Evolutionary conservation across 2,797 vertebrate species (phyloP).

Genomic region (Pseudotriccus pelzelni): DNA sequence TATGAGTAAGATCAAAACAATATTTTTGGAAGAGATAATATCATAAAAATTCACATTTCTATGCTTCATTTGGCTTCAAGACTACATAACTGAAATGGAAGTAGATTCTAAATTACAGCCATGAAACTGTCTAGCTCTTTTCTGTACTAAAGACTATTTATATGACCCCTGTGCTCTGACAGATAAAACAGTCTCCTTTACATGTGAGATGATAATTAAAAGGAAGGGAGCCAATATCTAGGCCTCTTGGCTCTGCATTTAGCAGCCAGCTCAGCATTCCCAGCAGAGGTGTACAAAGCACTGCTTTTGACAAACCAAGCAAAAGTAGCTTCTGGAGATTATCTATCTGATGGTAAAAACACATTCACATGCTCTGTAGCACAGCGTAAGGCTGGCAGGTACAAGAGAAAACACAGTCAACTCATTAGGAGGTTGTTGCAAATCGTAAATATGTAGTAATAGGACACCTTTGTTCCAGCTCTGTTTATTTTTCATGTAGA

Average conservation of each 20-base stretch:
- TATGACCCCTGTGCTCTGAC: constrained; percentile 16
- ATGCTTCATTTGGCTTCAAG: constrained; percentile 36
- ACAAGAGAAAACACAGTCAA: background rate
- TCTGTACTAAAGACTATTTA: constrained; percentile 51
- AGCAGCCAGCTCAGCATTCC: constrained; percentile 51
- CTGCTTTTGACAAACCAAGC: background rate
- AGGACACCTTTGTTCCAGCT: background rate
- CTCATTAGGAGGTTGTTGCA: background rate
- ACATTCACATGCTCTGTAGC: background rate
- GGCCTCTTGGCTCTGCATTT: background rate
- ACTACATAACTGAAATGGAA: constrained; percentile 45
- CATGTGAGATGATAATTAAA: constrained; percentile 46
- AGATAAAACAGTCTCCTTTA: constrained; percentile 48
- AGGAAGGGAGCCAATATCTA: constrained; percentile 29
- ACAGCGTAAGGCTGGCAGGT: background rate
- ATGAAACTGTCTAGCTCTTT: constrained; percentile 42
- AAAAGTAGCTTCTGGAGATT: background rate
- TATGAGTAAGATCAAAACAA: constrained; percentile 18
- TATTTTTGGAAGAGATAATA: constrained; percentile 15
- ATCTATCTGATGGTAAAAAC: background rate
- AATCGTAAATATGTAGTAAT: background rate
- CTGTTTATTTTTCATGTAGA: background rate
- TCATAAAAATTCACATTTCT: constrained; percentile 21
- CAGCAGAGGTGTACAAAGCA: constrained; percentile 3
- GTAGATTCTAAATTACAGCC: constrained; percentile 38